phyloP scores from a whole-genome alignment of 2,113 vertebrate species.

The Scortum barcoo region DNA sequence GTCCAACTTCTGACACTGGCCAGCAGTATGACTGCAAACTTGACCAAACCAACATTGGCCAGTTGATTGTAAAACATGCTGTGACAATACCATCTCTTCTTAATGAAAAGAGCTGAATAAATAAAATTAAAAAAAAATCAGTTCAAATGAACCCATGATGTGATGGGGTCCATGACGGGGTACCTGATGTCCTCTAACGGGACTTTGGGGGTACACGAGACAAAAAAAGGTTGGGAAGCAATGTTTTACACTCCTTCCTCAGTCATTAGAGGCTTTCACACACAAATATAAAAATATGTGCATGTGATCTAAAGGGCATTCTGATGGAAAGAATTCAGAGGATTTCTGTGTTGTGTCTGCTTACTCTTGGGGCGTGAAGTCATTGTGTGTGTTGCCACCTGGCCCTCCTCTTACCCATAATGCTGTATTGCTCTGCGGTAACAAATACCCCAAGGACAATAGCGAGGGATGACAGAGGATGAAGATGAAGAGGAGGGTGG shows the following conservation, averaged over 20 bases:
- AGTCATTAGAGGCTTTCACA: neutral
- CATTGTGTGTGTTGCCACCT: constrained; percentile 61
- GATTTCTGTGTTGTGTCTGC: constrained; percentile 17
- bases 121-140: too few species aligned
- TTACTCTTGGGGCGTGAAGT: constrained; percentile 47
- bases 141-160: neutral
- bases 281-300: constrained; percentile 22
- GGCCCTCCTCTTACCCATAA: constrained; percentile 61
- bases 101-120: neutral
- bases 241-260: neutral
- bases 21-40: neutral
- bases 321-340: constrained; percentile 31
- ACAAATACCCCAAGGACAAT: constrained; percentile 68
- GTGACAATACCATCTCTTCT: too few species aligned
- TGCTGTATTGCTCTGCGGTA: constrained; percentile 27
- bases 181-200: neutral
- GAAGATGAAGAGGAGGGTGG: constrained; percentile 70
- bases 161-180: neutral
- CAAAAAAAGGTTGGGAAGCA: neutral
- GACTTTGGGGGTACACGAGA: neutral
- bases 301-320: constrained; percentile 13
- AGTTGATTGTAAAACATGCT: neutral
- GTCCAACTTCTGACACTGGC: neutral
- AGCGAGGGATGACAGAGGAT: constrained; percentile 64
- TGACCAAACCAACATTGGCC: neutral